Evolutionary conservation across 2,113 vertebrate genomes (phyloP).

Genomic region (Corvus hawaiiensis): DNA sequence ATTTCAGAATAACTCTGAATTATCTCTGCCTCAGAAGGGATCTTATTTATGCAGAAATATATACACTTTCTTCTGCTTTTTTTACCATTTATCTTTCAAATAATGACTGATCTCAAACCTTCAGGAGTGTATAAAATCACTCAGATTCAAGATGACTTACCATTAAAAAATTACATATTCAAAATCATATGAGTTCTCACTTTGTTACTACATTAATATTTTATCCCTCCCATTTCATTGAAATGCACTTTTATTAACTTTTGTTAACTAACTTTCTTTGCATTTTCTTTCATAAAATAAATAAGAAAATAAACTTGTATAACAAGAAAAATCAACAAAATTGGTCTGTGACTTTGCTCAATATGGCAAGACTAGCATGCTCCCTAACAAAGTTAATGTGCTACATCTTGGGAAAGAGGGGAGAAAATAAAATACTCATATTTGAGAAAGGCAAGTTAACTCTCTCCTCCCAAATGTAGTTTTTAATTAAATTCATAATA

Average conservation of each 20-base stretch:
- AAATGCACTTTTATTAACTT: neutral
- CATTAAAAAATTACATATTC: fast-evolving
- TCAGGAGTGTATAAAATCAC: neutral
- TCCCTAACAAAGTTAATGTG: neutral
- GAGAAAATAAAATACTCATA: neutral
- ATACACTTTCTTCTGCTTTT: neutral
- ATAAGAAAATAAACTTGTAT: neutral
- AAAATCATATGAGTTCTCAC: neutral
- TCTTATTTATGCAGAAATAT: neutral
- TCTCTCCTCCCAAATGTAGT: neutral
- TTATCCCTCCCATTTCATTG: neutral
- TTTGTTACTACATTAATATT: neutral
- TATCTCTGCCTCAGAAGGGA: neutral
- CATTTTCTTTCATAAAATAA: neutral
- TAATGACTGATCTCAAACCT: neutral
- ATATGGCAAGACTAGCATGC: neutral
- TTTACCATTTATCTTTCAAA: neutral
- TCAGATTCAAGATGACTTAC: neutral
- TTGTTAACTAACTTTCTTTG: neutral
- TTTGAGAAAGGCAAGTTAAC: neutral
- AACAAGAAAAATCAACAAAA: neutral
- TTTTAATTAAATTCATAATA: neutral
- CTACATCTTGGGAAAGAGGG: neutral
- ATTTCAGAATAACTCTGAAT: neutral
- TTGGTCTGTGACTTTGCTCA: neutral